phyloP scores from a whole-genome alignment of 2,113 vertebrate species.

The Cololabis saira region DNA sequence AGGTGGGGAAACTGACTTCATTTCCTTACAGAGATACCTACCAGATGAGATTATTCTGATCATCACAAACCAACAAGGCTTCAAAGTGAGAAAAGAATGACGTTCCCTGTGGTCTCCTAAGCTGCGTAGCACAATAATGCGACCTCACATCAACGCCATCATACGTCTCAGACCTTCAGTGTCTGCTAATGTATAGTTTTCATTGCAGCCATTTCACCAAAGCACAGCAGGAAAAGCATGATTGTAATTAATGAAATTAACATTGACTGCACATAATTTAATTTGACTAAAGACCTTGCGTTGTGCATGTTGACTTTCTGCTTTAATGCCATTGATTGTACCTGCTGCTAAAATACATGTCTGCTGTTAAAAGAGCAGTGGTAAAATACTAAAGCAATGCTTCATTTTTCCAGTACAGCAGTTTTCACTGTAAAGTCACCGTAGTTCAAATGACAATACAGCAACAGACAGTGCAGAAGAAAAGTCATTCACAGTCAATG shows the following conservation, averaged over 20 bases:
- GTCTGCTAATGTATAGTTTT: neutral
- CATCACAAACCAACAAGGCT: neutral
- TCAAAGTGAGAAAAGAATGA: neutral
- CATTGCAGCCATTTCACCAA: neutral
- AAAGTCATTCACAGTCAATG: neutral
- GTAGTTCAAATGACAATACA: neutral
- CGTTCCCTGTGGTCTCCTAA: too few relatives aligned
- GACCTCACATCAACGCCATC: too few relatives aligned
- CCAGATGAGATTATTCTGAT: neutral
- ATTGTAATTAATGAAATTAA: constrained; percentile 8
- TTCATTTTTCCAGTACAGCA: neutral
- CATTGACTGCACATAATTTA: constrained; percentile 4
- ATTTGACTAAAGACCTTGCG: neutral
- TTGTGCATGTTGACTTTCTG: neutral
- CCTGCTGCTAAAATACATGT: constrained; percentile 4
- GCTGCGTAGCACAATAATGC: too few relatives aligned
- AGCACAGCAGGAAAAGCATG: neutral
- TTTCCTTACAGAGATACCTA: too few relatives aligned
- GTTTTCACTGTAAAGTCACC: neutral
- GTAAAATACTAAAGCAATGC: neutral
- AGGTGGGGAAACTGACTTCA: neutral
- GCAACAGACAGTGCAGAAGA: neutral
- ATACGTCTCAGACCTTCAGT: neutral
- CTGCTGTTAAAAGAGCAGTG: constrained; percentile 4
- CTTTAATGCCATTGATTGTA: constrained; percentile 21